A percentile compares a stretch with the other conserved stretches of the same genome.
phyloP scores from a whole-genome alignment of 2,113 vertebrate species.

The Zeus faber region DNA sequence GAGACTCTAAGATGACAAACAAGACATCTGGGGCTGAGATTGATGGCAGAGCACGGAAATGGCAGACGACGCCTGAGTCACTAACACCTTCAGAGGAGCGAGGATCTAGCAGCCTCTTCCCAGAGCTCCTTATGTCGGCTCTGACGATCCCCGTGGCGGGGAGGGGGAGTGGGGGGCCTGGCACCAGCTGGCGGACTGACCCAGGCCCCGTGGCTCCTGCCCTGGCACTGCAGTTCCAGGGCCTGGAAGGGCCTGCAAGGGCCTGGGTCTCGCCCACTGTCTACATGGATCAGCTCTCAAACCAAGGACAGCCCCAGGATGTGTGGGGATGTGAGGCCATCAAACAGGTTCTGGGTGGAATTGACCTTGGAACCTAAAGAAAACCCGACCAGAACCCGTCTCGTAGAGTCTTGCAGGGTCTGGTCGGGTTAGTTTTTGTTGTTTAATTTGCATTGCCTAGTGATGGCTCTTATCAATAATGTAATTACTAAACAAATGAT shows the following conservation, averaged over 20 bases:
- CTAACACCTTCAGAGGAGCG: constrained; percentile 57
- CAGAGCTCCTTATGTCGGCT: constrained; percentile 61
- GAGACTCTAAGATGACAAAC: constrained; percentile 62
- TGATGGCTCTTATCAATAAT: neutral
- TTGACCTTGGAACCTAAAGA: constrained; percentile 64
- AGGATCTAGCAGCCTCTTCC: constrained; percentile 48
- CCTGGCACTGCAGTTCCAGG: constrained; percentile 43
- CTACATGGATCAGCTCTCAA: constrained; percentile 68
- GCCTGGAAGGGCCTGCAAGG: constrained; percentile 52
- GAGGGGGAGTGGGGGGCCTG: constrained; percentile 43
- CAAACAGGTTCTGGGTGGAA: constrained; percentile 46
- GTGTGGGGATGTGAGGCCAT: neutral
- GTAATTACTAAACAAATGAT: too few species aligned
- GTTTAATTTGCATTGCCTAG: too few species aligned
- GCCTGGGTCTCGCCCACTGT: constrained; percentile 60
- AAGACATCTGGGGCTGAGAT: constrained; percentile 62
- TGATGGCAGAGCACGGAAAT: constrained; percentile 55
- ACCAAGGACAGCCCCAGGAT: constrained; percentile 24
- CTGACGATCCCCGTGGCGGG: constrained; percentile 55
- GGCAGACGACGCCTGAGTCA: constrained; percentile 51
- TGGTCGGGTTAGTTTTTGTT: too few species aligned
- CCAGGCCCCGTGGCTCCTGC: constrained; percentile 62
- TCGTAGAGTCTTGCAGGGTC: constrained; percentile 32
- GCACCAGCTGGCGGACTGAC: constrained; percentile 72
- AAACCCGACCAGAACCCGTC: too few species aligned